These are phyloP conservation scores for Acleris literana DNA, from an alignment of 2,888 invertebrate genomes.

Conservation along the genomic window DNA sequence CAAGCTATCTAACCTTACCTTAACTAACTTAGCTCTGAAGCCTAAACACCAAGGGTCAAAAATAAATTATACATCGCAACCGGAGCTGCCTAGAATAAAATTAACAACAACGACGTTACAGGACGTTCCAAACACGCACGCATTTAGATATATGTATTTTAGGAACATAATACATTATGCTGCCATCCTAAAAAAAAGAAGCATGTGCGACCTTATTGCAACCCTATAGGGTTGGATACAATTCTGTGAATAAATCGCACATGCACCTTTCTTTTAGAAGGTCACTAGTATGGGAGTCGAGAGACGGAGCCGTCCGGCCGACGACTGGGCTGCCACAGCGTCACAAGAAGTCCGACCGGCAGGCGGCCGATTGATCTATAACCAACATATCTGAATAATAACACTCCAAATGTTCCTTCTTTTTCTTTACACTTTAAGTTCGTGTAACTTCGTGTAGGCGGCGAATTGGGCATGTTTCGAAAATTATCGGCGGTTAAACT, in stretches of 20 bases:
- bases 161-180: conserved; percentile 31
- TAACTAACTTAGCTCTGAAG: conserved; percentile 39
- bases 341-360: no score
- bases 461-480: no score
- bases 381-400: no score
- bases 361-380: no score
- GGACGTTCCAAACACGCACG: conserved; percentile 35
- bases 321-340: no score
- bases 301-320: no score
- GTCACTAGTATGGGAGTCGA: no score
- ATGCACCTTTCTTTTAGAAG: background rate
- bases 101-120: conserved; percentile 51
- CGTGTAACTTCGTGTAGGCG: no score
- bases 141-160: conserved; percentile 11
- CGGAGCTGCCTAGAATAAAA: conserved; percentile 69
- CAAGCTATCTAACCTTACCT: conserved; percentile 50
- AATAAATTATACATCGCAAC: conserved; percentile 52
- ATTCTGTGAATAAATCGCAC: background rate
- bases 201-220: background rate
- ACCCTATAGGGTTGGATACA: no score
- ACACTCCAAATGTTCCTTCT: no score
- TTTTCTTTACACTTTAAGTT: no score
- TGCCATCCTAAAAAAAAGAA: conserved; percentile 11
- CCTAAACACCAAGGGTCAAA: conserved; percentile 43
- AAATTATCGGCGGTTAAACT: no score